phyloP scores from a whole-genome alignment of 2,888 invertebrate species.

The Ephialtes manifestator region DNA sequence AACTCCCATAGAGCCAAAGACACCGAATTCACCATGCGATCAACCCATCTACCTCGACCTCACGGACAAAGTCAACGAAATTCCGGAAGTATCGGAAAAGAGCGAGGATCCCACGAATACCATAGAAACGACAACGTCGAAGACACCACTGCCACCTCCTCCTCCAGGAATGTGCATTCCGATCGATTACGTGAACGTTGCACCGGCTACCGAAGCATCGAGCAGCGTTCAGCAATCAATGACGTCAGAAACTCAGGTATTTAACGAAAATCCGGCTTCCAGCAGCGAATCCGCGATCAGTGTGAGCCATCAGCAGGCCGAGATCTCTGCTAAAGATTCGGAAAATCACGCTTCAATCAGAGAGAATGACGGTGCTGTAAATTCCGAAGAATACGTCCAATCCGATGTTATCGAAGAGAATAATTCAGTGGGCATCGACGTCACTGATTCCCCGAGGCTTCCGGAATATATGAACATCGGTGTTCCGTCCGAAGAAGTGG shows the following conservation, averaged over 20 bases:
- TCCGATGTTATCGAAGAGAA: slow-evolving; percentile 65
- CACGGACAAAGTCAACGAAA: slow-evolving; percentile 71
- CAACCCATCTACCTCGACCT: slow-evolving; percentile 72
- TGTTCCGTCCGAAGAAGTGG: slow-evolving; percentile 69
- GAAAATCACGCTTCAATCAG: slow-evolving; percentile 28
- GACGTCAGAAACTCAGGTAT: slow-evolving; percentile 40
- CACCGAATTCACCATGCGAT: slow-evolving; percentile 80
- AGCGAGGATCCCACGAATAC: slow-evolving; percentile 70
- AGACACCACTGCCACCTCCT: slow-evolving; percentile 69
- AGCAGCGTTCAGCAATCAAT: slow-evolving; percentile 58
- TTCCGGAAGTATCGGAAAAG: slow-evolving; percentile 69
- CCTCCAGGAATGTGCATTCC: slow-evolving; percentile 82
- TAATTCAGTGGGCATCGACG: slow-evolving; percentile 66
- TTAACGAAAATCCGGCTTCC: slow-evolving; percentile 44
- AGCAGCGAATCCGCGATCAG: slow-evolving; percentile 24
- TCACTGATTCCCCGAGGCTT: slow-evolving; percentile 73
- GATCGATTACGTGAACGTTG: slow-evolving; percentile 78
- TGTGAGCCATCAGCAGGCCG: slow-evolving; percentile 42
- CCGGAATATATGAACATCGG: slow-evolving; percentile 82
- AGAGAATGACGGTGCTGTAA: slow-evolving; percentile 45
- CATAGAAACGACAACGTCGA: slow-evolving; percentile 68
- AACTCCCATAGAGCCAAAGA: slow-evolving; percentile 77
- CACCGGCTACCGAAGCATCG: slow-evolving; percentile 43
- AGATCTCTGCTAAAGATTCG: slow-evolving; percentile 53
- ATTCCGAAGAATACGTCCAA: slow-evolving; percentile 71